Evolutionary conservation across 2,113 vertebrate species (phyloP), one percentile per base, ranked within the genome.

Genomic region (Etheostoma cragini): DNA sequence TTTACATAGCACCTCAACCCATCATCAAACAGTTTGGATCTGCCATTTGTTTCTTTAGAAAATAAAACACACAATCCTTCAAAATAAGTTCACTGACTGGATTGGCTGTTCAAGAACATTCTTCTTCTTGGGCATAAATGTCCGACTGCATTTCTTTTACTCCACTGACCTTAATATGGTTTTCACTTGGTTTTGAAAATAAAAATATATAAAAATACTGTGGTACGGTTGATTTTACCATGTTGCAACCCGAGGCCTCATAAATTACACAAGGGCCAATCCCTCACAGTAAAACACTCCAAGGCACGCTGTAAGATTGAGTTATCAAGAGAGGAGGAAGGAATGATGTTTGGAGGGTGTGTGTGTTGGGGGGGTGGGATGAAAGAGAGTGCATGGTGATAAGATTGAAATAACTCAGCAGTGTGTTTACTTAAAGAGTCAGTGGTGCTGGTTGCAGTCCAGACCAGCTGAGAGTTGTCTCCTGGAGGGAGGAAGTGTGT

Each of bases 401-500:
- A 80, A 88, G 84, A 63, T 30, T 76, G 60, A 82, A 89, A 80
- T 87, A 82, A 78, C 66, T 77, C 61, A 22, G 60, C n/a, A 42
- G 60, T 74, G 75, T 83, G 86, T 91, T 91, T 87, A 77, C 80
- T 84, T 87, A 81, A 68, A 5, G 57, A 76, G 67, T 86, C 67
- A 45, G 74, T 26, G 13, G 57, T 83, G 68, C 61, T 81, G 77
- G 81, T 76, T 76, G 70, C 13, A 54, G 74, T 67, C 81, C 78
- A 80, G 73, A 78, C 74, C 89, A 91, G 82, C 89, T 87, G 82
- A 88, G 83, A 70, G 76, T 61, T 80, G 35, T 86, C 89, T 30
- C 30, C 30, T 52, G 70, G 61, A 76, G 64, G 70, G 74, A 85
- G 78, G 45, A 81, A 16, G 6, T 47, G 16, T 76, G 63, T 46